A percentile compares a stretch with the other conserved stretches of the same genome.
phyloP scores from a whole-genome alignment of 2,797 vertebrate species.

The Chrysocyon brachyurus region DNA sequence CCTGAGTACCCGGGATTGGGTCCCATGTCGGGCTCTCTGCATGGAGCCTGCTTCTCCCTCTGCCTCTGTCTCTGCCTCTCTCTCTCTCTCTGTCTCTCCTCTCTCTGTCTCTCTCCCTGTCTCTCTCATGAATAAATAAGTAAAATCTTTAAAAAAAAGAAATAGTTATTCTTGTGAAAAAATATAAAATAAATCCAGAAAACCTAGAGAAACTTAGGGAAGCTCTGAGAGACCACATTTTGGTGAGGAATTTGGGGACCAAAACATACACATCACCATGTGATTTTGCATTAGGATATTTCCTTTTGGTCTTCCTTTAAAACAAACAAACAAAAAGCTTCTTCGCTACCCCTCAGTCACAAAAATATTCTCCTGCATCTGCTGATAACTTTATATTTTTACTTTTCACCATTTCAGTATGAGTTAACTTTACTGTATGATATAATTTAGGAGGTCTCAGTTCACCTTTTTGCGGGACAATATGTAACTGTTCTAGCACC shows the following conservation, averaged over 20 bases:
- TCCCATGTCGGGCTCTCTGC: too few relatives aligned
- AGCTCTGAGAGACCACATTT: not conserved
- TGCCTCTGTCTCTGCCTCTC: too few relatives aligned
- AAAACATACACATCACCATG: not conserved
- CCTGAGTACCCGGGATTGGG: too few relatives aligned
- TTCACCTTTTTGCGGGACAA: not conserved
- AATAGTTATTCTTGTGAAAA: not conserved
- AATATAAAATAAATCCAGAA: not conserved
- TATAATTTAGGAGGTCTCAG: not conserved
- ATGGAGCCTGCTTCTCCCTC: too few relatives aligned
- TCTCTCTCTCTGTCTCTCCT: too few relatives aligned
- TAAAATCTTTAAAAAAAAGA: not conserved
- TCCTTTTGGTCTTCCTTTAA: not conserved
- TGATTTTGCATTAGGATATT: not conserved
- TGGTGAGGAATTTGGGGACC: not conserved
- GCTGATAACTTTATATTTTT: not conserved
- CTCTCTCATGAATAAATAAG: too few relatives aligned
- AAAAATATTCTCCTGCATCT: not conserved
- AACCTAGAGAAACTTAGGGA: not conserved
- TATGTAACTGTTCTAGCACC: not conserved
- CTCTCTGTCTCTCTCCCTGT: too few relatives aligned
- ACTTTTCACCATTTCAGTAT: not conserved
- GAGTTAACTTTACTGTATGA: not conserved
- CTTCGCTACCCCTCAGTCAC: not conserved
- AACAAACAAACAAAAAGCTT: not conserved